Base-by-base conservation (phyloP, 2,888 invertebrate genomes). In the Rhingia campestris region DNA sequence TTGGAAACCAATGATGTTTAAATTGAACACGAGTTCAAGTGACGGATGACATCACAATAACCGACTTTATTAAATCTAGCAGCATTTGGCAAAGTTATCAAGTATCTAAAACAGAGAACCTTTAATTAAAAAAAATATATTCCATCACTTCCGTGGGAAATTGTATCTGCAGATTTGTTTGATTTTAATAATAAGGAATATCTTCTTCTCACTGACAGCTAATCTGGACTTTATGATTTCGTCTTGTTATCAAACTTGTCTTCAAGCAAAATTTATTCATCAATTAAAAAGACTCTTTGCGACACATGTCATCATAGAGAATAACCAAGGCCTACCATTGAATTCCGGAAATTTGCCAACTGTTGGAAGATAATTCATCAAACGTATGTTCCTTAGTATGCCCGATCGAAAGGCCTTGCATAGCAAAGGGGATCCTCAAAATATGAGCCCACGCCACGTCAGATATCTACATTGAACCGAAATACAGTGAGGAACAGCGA, bases 391-490 rank as follows among this genome's bases (percentile, higher is more conserved):
- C 70, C 80, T 6, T 69, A 66, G 41, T 81, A 77, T 56, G 51
- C 86, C 4, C 63, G 73, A 51, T 82, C 73, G 33, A 86, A 86
- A 12, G 86, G 82, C 5, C 12, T 86, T 86, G 79, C 73, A 72
- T 59, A 45, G 86, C 72, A 61, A 85, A 86, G 41, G 22, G n/a
- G 30, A 66, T 86, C 5, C 9, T 77, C n/a, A 75, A 76, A 66
- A 85, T 85, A 53, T 74, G 69, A 47, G 45, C 7, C 37, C 70
- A 80, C 7, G 82, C 80, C 54, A 74, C 73, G 7, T 53, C 70
- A 0, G 58, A 70, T 32, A 32, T 75, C 43, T 81, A 53, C 32
- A 22, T 81, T 22, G 82, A 79, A 84, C 37, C 53, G 86, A 41
- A 86, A 86, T 41, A 64, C 82, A 22, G 53, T 76, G 30, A 73